Evolutionary conservation across 2,888 invertebrate species (phyloP), one percentile per base, ranked within the genome.

Genomic region (Lamellibrachia satsuma): DNA sequence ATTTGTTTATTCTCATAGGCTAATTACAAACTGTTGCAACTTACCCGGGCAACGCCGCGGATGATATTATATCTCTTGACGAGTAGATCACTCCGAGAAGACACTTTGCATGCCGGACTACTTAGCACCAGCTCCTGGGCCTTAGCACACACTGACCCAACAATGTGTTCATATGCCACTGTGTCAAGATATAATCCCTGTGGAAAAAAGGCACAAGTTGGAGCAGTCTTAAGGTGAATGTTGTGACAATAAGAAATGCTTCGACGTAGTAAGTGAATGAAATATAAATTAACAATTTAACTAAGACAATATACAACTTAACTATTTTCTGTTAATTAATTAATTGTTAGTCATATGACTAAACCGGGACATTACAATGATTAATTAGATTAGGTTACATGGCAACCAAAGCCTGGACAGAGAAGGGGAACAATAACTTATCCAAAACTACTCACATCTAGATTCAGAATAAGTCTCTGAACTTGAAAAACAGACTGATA

Each of bases 101-200:
- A 94, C 8, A 96, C 95, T 92, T 95, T 94, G 93, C 95, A 95
- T 92, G 95, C 94, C 2, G 99, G 98, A 92, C 98, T 98, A 93
- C 98, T 98, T 97, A 98, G 98, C 97, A 98, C 98, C 95, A 99
- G 97, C 97, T 98, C 98, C 95, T 98, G 98, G 94, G 99, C 99
- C 97, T 99, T 99, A 92, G 98, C 98, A 93, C 98, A 98, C 90
- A 99, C 98, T 91, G 99, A 99, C 96, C 99, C 98, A 95, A 99
- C 98, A 98, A 99, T 99, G 92, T 99, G 99, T 96, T 99, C 99
- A 97, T 99, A 98, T 92, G 99, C 98, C 94, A 98, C 98, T 96
- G 99, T 99, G 97, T 99, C 99, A 92, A 94, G 94, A 60, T 93
- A 92, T 55, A 94, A 75, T 51, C 93, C 93, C 94, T 94, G 93